Evolutionary conservation across 2,888 invertebrate species (phyloP), one percentile per base, ranked within the genome.

Genomic region (Aphrophora alni): DNA sequence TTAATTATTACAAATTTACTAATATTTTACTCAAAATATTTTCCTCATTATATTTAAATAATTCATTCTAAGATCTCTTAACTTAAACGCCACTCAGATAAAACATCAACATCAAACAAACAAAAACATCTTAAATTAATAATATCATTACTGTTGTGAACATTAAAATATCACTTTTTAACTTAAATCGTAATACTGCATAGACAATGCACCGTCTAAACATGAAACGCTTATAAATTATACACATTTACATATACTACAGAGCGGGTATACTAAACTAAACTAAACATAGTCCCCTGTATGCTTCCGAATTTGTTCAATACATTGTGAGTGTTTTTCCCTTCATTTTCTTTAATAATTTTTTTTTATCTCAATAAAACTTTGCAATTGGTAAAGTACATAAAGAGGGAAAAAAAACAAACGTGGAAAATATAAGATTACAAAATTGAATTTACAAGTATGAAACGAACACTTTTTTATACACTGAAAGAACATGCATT

Each of bases 261-360:
- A 82, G 81, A 81, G 80, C 78, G 79, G 70, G 80, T n/a, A n/a
- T 81, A 33, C 59, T 59, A 59, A 33, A 59, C 59, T 59, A 82
- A 84, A 83, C 84, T 84, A 84, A 86, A 85, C 85, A 84, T 86
- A 75, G 81, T 84, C 89, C 89, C 90, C 89, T 90, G 90, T 89
- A 87, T 88, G 85, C 83, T 88, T 90, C 89, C 90, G 89, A 90
- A 90, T 90, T 90, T 89, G 90, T 89, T 88, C 80, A n/a, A n/a
- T n/a, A 82, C 82, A 80, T 78, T 78, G 71, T 69, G 33, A 25
- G 12, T n/a, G 71, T 73, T 81, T 78, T 77, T 69, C 70, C 59
- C n/a, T 38, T 44, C 25, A 25, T 24, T 38, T 44, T 28, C 7
- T 78, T 78, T 38, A 38, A 25, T 25, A 27, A n/a, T 85, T 83